A percentile compares a stretch with the other conserved stretches of the same genome.
These are phyloP conservation scores for Trichacis sp. DNA, from an alignment of 2,888 invertebrate species.

Conservation along the genomic window DNA sequence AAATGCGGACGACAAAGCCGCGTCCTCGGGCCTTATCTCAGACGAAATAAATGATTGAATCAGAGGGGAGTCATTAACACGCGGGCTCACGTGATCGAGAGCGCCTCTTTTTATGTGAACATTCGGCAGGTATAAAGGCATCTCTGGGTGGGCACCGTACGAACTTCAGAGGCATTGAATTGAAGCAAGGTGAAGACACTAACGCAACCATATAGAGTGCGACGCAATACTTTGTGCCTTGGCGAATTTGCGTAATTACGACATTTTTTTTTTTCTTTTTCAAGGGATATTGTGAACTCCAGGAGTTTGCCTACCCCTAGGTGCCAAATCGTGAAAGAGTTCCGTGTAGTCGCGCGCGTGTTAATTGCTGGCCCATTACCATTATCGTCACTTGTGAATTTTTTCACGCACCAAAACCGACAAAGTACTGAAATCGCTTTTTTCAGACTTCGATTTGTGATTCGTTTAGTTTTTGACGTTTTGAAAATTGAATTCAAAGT, in stretches of 20 bases:
- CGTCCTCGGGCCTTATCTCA: not conserved
- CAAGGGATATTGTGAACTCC: not conserved
- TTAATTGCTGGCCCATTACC: conserved; percentile 62
- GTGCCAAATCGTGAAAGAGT: conserved; percentile 9
- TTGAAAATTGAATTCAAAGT: not conserved
- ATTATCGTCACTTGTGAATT: conserved; percentile 51
- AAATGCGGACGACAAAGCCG: conserved; percentile 1
- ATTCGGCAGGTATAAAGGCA: not conserved
- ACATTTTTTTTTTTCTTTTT: too few species aligned
- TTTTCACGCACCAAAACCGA: conserved; percentile 6
- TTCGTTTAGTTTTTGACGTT: not conserved
- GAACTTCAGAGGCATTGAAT: not conserved
- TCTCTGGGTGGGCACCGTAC: not conserved
- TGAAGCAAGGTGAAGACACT: conserved; percentile 5
- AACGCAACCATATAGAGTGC: conserved; percentile 9
- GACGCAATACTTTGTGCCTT: not conserved
- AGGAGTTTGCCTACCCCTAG: conserved; percentile 2
- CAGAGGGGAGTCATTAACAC: conserved; percentile 1
- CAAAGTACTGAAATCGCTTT: not conserved
- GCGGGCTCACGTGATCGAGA: not conserved
- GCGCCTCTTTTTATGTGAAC: not conserved
- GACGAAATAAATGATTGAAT: conserved; percentile 6
- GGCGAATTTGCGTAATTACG: not conserved
- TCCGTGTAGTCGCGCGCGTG: conserved; percentile 1
- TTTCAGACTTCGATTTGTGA: not conserved